A percentile compares a stretch with the other conserved stretches of the same genome.
These are phyloP conservation scores for Andrena minutula DNA, from an alignment of 2,888 invertebrate species.

Conservation along the genomic window DNA sequence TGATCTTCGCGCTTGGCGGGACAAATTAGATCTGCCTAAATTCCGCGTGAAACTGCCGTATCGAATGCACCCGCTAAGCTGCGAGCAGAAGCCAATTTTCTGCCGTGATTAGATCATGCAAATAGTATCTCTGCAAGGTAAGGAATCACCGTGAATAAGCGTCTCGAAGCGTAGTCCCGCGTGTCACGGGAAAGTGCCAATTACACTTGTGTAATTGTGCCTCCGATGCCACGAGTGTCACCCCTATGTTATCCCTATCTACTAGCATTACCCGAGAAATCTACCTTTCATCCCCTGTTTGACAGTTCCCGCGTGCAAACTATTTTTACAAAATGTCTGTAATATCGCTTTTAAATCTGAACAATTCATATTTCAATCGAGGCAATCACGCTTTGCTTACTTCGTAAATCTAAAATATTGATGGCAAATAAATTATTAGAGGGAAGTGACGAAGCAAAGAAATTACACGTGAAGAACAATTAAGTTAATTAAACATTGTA, in stretches of 20 bases:
- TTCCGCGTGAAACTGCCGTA: conserved; percentile 41
- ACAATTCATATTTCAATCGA: no score
- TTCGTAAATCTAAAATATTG: no score
- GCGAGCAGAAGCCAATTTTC: conserved; percentile 58
- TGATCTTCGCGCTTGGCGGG: conserved; percentile 1
- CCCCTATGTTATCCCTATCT: background rate
- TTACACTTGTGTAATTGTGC: conserved; percentile 31
- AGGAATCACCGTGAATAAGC: conserved; percentile 49
- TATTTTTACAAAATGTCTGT: background rate
- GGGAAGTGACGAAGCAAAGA: no score
- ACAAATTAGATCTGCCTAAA: conserved; percentile 54
- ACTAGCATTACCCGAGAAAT: background rate
- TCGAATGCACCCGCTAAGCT: conserved; percentile 40
- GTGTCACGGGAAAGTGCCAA: conserved; percentile 49
- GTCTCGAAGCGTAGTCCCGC: conserved; percentile 9
- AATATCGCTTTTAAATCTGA: background rate
- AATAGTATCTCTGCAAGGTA: conserved; percentile 41
- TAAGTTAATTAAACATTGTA: background rate
- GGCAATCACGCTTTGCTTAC: no score
- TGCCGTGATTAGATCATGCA: conserved; percentile 55
- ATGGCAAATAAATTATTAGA: no score
- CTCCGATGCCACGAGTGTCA: conserved; percentile 10
- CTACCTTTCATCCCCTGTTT: background rate
- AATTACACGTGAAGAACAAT: background rate
- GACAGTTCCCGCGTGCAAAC: background rate